Evolutionary conservation across 2,113 vertebrate genomes (phyloP).

Genomic region (Thymallus thymallus): DNA sequence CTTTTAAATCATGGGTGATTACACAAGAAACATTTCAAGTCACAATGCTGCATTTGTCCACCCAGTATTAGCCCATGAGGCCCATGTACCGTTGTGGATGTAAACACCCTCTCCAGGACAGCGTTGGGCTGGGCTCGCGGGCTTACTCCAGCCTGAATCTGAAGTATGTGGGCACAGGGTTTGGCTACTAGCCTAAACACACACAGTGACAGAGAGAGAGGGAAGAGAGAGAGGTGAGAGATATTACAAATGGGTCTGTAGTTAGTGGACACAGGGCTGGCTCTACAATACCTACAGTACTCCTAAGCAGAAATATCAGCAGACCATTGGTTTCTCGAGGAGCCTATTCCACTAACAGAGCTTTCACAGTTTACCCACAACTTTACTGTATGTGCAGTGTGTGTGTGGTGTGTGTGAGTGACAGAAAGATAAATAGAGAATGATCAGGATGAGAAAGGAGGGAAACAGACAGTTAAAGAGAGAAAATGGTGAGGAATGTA

Average conservation of each 20-base stretch:
- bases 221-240: too few relatives aligned
- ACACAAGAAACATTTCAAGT: too few relatives aligned
- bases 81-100: constrained; percentile 82
- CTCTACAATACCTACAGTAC: not conserved
- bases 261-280: not conserved
- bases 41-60: constrained; percentile 1
- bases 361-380: constrained; percentile 27
- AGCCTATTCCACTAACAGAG: not conserved
- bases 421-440: not conserved
- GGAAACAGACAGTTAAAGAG: not conserved
- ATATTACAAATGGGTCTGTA: not conserved
- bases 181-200: constrained; percentile 87
- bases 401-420: constrained; percentile 6
- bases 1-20: too few relatives aligned
- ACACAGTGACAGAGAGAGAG: constrained; percentile 22
- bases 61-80: not conserved
- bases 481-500: constrained; percentile 57
- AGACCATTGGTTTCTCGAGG: not conserved
- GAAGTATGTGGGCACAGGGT: constrained; percentile 85
- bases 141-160: constrained; percentile 81
- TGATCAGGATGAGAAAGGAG: not conserved
- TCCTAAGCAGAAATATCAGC: too few relatives aligned
- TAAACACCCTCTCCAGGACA: constrained; percentile 90
- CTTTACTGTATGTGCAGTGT: constrained; percentile 9
- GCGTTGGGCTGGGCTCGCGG: constrained; percentile 85